These are phyloP conservation scores for Bombus waltoni DNA, from an alignment of 1,140 invertebrate genomes.

Conservation along the genomic window DNA sequence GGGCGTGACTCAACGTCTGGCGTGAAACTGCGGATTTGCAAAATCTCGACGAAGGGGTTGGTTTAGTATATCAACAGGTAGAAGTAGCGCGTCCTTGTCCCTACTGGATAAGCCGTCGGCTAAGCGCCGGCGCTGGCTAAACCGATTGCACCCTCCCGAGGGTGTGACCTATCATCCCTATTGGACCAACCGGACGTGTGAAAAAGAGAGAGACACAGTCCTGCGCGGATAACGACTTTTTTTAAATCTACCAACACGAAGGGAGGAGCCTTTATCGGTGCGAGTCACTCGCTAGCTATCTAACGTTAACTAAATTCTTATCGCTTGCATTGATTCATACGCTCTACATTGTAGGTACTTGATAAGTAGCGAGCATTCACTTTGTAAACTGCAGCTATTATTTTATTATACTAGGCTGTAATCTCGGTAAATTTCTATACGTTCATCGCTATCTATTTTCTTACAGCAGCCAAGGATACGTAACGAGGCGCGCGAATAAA, in stretches of 20 bases:
- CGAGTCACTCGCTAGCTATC: neutral
- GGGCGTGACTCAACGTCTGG: constrained; percentile 75
- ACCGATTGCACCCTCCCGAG: constrained; percentile 79
- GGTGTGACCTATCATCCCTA: constrained; percentile 78
- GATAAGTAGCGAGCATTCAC: neutral
- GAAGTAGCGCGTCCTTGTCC: constrained; percentile 71
- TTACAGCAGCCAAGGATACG: neutral
- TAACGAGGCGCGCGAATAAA: neutral
- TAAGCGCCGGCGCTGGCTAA: constrained; percentile 83
- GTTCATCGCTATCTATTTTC: neutral
- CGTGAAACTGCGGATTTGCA: constrained; percentile 78
- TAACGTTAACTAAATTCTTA: neutral
- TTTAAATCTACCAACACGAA: constrained; percentile 37
- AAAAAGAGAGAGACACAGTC: constrained; percentile 73
- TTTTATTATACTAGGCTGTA: neutral
- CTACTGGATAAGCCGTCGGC: constrained; percentile 80
- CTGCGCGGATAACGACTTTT: constrained; percentile 73
- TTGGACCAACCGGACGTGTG: constrained; percentile 78
- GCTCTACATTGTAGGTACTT: neutral
- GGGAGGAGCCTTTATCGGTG: constrained; percentile 46
- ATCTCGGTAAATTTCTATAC: neutral
- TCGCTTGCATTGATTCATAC: neutral
- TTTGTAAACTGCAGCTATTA: neutral
- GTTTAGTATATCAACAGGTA: constrained; percentile 82
- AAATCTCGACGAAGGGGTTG: constrained; percentile 81